Evolutionary conservation across 92 coral and sea anemone species (phyloP), one percentile per base, ranked within the genome.

Genomic region (Bergia puertoricense): DNA sequence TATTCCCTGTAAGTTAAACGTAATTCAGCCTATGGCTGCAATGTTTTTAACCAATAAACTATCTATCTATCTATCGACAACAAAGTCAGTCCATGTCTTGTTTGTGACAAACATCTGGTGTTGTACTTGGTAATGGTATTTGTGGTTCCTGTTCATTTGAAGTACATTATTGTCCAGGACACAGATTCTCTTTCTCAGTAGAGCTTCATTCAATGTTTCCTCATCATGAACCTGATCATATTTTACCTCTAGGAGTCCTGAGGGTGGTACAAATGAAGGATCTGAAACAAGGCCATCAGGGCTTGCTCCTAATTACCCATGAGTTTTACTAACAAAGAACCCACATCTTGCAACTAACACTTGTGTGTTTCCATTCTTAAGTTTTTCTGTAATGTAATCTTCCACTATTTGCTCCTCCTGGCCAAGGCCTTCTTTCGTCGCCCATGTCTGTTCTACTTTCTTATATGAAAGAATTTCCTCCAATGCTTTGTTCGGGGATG

Each of bases 91-190:
- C 92, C 90, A 92, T 44, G 62, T 48, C 62, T 86, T 92, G 54
- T 76, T 16, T 1, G 94, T 85, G 3, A 89, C 92, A 85, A 88
- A 91, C 94, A 91, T 91, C 68, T 89, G 92, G 20, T 92, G 94
- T 51, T 89, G 92, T 4, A 92, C 88, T 86, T 92, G 92, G 46
- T 85, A 89, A 79, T 43, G 72, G 68, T 91, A 91, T 76, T 80
- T 79, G 77, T 89, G 92, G 11, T 91, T 89, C 30, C n/a, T 85
- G 74, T 91, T 91, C 67, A 91, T 54, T 59, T 76, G 23, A 20
- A 77, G 23, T 30, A 77, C 50, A 78, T 46, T 48, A 59, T 82
- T 82, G 62, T 56, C 77, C 59, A 66, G n/a, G 56, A 68, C 85
- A 78, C 91, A 89, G 44, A 89, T 89, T 79, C 92, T 78, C 76